Conservation (phyloP, 2,113 vertebrate genomes). For the Oryzias woworae region DNA sequence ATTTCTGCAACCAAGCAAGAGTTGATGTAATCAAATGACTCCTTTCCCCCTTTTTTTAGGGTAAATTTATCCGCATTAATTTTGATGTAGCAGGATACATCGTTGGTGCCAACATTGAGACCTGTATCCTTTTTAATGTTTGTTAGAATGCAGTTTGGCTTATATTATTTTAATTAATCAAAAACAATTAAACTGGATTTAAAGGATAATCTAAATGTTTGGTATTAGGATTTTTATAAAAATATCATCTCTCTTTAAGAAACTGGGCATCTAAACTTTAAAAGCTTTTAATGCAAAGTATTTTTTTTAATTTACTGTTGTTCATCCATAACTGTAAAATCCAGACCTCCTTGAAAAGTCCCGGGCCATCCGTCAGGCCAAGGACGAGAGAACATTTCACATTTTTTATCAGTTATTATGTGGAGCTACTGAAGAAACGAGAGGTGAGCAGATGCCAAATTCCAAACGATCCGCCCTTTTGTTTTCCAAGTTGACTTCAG, state of each 20-base stretch:
- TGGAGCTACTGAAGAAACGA: slow-evolving; percentile 80
- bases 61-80: slow-evolving; percentile 86
- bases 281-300: not conserved
- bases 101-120: slow-evolving; percentile 86
- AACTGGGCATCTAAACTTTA: not conserved
- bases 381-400: slow-evolving; percentile 90
- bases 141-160: not conserved
- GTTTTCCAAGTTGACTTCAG: not conserved
- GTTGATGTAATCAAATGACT: not conserved
- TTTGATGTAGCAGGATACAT: slow-evolving; percentile 85
- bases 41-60: slow-evolving; percentile 58
- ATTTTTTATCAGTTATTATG: slow-evolving; percentile 88
- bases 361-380: slow-evolving; percentile 87
- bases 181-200: too few species aligned
- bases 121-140: slow-evolving; percentile 78
- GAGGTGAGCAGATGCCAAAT: slow-evolving; percentile 65
- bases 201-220: too few species aligned
- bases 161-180: too few species aligned
- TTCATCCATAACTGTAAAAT: slow-evolving; percentile 74
- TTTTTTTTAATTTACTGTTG: not conserved
- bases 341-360: slow-evolving; percentile 91
- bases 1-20: not conserved
- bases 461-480: not conserved
- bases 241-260: too few species aligned
- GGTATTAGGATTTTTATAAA: too few species aligned